phyloP scores from a whole-genome alignment of 2,888 invertebrate genomes.

The Caenorhabditis becei region DNA sequence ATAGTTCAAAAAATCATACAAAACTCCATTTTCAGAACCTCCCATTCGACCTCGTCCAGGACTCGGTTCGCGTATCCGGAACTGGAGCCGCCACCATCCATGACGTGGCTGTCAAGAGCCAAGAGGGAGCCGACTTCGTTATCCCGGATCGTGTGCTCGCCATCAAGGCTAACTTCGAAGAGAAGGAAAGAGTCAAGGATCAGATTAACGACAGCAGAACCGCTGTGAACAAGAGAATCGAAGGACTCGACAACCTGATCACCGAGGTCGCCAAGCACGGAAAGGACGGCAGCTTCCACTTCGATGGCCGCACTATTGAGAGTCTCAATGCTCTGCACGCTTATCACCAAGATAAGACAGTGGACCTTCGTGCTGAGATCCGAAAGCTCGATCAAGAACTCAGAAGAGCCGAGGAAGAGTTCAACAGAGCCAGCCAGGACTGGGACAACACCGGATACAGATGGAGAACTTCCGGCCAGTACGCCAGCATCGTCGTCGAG shows the following conservation, averaged over 20 bases:
- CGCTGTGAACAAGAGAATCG: conserved; percentile 50
- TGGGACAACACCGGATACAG: conserved; percentile 55
- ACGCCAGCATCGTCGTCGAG: conserved; percentile 54
- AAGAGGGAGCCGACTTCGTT: conserved; percentile 47
- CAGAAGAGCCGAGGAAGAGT: conserved; percentile 48
- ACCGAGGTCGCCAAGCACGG: conserved; percentile 37
- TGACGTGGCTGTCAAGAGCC: conserved; percentile 53
- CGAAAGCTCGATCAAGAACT: conserved; percentile 29
- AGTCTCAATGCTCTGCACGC: conserved; percentile 42
- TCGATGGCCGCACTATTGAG: conserved; percentile 51
- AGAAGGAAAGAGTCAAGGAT: conserved; percentile 43
- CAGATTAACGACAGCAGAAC: conserved; percentile 44
- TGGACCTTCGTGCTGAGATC: conserved; percentile 39
- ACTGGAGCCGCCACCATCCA: conserved; percentile 46
- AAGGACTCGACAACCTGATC: conserved; percentile 51
- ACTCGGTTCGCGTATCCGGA: conserved; percentile 51
- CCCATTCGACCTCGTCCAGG: conserved; percentile 52
- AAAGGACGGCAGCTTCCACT: conserved; percentile 44
- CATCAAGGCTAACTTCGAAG: conserved; percentile 41
- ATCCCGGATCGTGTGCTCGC: conserved; percentile 44
- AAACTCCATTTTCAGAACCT: no score
- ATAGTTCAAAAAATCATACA: background rate
- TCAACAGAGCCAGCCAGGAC: conserved; percentile 40
- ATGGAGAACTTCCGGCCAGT: conserved; percentile 48
- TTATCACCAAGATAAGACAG: conserved; percentile 46